These are phyloP conservation scores for Drosophila sp. DNA, from an alignment of 1,140 invertebrate species.

Conservation along the genomic window DNA sequence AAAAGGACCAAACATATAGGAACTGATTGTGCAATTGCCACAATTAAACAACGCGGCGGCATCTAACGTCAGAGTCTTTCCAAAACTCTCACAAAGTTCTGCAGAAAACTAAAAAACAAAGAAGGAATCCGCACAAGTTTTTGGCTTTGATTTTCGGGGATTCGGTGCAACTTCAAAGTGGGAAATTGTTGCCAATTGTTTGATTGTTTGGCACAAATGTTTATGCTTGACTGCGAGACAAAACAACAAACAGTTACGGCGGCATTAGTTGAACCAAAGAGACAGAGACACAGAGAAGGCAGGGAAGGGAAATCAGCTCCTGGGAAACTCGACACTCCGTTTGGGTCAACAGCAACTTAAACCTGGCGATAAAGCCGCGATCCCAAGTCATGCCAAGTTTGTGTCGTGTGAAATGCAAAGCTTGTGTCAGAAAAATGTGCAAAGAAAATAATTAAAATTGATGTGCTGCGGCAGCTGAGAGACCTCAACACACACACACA, in stretches of 20 bases:
- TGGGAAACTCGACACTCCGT: constrained; percentile 29
- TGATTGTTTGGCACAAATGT: constrained; percentile 80
- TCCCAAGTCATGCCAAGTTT: constrained; percentile 8
- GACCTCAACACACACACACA: neutral
- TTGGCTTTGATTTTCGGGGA: constrained; percentile 32
- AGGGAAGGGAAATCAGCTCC: neutral
- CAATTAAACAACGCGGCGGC: constrained; percentile 67
- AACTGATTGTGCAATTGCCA: constrained; percentile 77
- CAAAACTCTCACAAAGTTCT: constrained; percentile 19
- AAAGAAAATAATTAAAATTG: constrained; percentile 78
- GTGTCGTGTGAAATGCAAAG: constrained; percentile 71
- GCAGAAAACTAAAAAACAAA: constrained; percentile 24
- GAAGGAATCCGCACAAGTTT: constrained; percentile 55
- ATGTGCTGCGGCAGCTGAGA: constrained; percentile 45
- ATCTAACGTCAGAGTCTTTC: constrained; percentile 9
- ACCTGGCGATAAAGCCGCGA: constrained; percentile 36
- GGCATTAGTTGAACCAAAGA: constrained; percentile 33
- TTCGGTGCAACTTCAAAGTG: constrained; percentile 50
- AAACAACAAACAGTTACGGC: constrained; percentile 34
- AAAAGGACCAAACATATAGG: constrained; percentile 46
- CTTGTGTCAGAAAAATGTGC: constrained; percentile 56
- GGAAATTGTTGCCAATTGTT: constrained; percentile 66
- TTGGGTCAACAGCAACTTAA: constrained; percentile 3
- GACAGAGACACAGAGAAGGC: neutral
- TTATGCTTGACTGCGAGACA: constrained; percentile 81